Evolutionary conservation across 2,888 invertebrate genomes (phyloP).

Genomic region (Aplocera efformata): DNA sequence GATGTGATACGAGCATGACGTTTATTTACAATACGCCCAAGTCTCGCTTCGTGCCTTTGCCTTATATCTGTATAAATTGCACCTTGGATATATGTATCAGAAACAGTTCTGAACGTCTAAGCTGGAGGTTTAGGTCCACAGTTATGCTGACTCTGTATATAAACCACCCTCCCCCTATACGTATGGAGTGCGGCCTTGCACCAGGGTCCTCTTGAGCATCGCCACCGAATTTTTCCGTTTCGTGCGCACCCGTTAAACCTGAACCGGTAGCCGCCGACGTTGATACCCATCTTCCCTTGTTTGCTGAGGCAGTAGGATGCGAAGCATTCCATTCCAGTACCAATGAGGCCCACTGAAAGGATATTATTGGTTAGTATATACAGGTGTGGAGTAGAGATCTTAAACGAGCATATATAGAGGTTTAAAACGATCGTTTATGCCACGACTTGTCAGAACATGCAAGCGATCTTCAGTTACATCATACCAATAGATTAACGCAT

Average conservation of each 20-base stretch:
- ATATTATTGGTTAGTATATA: neutral
- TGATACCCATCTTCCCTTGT: conserved; percentile 76
- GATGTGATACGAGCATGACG: neutral
- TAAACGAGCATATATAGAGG: too few relatives aligned
- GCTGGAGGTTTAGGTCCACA: conserved; percentile 68
- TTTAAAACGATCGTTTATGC: too few relatives aligned
- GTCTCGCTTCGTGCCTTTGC: too few relatives aligned
- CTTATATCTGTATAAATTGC: too few relatives aligned
- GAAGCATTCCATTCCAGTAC: conserved; percentile 63
- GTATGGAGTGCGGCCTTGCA: conserved; percentile 74
- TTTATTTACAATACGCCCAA: too few relatives aligned
- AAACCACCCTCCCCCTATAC: conserved; percentile 67
- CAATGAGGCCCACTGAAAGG: conserved; percentile 59
- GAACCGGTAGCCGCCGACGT: conserved; percentile 70
- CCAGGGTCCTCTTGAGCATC: conserved; percentile 73
- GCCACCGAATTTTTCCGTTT: conserved; percentile 72
- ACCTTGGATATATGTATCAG: too few relatives aligned
- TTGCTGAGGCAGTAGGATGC: conserved; percentile 76
- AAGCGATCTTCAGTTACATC: too few relatives aligned
- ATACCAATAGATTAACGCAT: too few relatives aligned
- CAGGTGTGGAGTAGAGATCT: conserved; percentile 2
- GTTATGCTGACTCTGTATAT: conserved; percentile 70
- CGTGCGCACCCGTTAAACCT: conserved; percentile 72
- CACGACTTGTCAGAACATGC: too few relatives aligned
- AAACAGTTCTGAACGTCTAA: neutral